These are phyloP conservation scores for Semnopithecus entellus DNA, from an alignment of 2,113 vertebrate species.

Conservation along the genomic window DNA sequence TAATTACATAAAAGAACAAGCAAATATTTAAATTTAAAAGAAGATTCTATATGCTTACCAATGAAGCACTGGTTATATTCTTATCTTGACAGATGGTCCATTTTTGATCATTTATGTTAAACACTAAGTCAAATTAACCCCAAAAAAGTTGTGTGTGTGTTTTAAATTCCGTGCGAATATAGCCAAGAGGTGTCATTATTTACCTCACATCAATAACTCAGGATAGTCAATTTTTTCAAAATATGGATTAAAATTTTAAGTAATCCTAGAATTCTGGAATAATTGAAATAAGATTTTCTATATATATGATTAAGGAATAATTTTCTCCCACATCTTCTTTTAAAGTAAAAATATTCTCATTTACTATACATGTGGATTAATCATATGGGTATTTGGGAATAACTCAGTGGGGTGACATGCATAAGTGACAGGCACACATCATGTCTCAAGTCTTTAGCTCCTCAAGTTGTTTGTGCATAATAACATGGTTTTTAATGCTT, in stretches of 20 bases:
- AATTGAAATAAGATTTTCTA: background rate
- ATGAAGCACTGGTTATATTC: background rate
- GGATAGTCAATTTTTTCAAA: background rate
- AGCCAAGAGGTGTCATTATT: background rate
- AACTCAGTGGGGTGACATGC: background rate
- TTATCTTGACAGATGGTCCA: background rate
- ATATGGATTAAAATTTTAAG: background rate
- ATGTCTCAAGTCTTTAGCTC: background rate
- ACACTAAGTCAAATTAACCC: background rate
- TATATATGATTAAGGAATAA: background rate
- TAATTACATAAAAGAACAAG: background rate
- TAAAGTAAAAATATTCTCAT: background rate
- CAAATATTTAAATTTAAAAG: constrained; percentile 27
- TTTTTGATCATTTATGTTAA: constrained; percentile 12
- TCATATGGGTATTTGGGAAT: background rate
- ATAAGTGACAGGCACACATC: background rate
- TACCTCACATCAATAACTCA: background rate
- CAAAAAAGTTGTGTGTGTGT: background rate
- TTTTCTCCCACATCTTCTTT: background rate
- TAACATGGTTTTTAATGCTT: constrained; percentile 1
- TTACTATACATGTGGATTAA: background rate
- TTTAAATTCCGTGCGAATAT: background rate
- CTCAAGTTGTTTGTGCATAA: background rate
- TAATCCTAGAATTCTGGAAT: background rate
- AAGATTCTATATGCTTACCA: background rate